Percentiles rank a stretch among this genome's conserved stretches.
phyloP scores from a whole-genome alignment of 2,113 vertebrate genomes.

The Pluvianellus socialis region DNA sequence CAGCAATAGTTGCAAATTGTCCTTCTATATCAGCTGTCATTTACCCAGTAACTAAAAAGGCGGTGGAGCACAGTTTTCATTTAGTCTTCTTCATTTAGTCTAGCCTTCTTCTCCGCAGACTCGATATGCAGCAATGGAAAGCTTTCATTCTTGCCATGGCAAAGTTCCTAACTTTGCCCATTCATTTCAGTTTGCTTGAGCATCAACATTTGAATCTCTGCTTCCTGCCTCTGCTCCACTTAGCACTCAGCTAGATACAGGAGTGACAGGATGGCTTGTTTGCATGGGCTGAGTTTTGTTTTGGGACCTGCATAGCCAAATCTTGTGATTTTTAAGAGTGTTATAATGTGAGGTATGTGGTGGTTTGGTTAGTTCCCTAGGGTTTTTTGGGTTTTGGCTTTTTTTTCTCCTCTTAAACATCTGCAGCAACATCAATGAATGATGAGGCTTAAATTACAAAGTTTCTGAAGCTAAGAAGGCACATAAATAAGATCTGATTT shows the following conservation, averaged over 20 bases:
- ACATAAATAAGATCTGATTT: background rate
- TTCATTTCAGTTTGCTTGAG: background rate
- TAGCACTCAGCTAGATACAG: background rate
- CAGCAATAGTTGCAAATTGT: background rate
- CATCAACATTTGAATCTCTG: background rate
- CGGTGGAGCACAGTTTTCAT: background rate
- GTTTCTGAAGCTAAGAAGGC: background rate
- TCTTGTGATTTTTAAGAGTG: background rate
- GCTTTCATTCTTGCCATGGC: background rate
- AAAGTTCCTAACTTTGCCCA: background rate
- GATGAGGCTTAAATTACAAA: background rate
- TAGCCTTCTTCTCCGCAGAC: too few relatives aligned
- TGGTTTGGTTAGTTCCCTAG: rapidly evolving
- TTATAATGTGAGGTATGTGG: background rate
- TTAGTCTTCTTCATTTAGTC: too few relatives aligned
- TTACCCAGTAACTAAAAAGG: background rate
- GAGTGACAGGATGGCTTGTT: background rate
- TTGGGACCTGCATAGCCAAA: background rate
- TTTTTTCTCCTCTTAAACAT: background rate
- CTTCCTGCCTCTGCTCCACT: background rate
- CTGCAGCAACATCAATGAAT: background rate
- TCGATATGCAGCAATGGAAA: background rate
- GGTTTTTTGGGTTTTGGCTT: background rate
- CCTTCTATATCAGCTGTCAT: background rate
- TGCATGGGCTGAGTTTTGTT: background rate